Conservation (phyloP, 2,888 invertebrate species). For the Drosophila robusta region DNA sequence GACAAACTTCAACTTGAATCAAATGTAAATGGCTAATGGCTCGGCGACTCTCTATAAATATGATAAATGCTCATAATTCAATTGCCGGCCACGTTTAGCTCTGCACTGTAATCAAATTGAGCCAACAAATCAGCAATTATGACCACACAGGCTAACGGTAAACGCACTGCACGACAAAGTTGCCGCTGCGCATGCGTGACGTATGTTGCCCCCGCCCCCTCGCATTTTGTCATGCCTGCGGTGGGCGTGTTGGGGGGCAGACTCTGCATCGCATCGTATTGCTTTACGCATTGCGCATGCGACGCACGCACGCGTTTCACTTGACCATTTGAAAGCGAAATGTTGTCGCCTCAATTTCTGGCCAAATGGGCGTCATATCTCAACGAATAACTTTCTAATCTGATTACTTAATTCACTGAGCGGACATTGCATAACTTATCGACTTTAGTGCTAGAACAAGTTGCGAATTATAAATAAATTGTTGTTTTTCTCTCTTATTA, state of each 20-base stretch:
- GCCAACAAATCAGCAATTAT: constrained; percentile 51
- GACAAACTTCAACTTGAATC: constrained; percentile 73
- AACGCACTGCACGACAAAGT: constrained; percentile 25
- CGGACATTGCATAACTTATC: constrained; percentile 27
- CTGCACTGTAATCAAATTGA: constrained; percentile 52
- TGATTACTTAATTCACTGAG: constrained; percentile 59
- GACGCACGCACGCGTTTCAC: constrained; percentile 70
- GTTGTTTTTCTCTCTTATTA: not conserved
- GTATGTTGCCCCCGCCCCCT: constrained; percentile 10
- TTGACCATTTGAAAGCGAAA: constrained; percentile 72
- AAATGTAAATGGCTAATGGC: constrained; percentile 28
- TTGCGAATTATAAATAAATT: constrained; percentile 27
- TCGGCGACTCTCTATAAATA: constrained; percentile 13
- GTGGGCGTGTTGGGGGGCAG: constrained; percentile 12
- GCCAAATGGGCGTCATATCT: constrained; percentile 60
- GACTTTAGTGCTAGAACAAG: constrained; percentile 37
- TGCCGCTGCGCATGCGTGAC: constrained; percentile 44
- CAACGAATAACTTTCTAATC: constrained; percentile 67
- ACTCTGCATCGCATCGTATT: not conserved
- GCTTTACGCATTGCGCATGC: constrained; percentile 54
- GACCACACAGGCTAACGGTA: constrained; percentile 24
- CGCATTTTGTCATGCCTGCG: constrained; percentile 50
- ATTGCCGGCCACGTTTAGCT: constrained; percentile 44
- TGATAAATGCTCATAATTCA: constrained; percentile 45
- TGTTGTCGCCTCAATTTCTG: constrained; percentile 31